A percentile compares a stretch with the other conserved stretches of the same genome.
These are phyloP conservation scores for Pachycephus smyrnensis DNA, from an alignment of 2,888 invertebrate genomes.

Conservation along the genomic window DNA sequence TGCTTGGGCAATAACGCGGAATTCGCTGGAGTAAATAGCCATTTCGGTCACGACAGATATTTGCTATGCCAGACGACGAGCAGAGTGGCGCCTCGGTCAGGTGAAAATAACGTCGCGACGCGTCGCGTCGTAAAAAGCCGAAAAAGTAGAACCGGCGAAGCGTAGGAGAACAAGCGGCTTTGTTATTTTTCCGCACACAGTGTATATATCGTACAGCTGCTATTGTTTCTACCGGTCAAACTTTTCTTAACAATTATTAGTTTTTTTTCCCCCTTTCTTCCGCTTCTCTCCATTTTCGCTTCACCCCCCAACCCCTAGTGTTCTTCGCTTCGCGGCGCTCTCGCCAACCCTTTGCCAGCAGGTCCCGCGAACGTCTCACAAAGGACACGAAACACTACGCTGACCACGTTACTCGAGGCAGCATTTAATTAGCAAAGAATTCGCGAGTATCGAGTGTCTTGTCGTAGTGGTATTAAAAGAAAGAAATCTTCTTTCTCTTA, in stretches of 20 bases:
- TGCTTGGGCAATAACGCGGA: too few species aligned
- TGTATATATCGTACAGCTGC: background rate
- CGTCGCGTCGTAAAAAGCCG: background rate
- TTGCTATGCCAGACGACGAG: too few species aligned
- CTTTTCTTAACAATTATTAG: background rate
- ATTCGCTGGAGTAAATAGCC: too few species aligned
- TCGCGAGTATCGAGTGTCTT: background rate
- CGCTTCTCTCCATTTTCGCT: background rate
- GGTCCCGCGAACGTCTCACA: background rate
- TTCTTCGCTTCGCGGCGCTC: background rate
- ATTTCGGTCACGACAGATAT: too few species aligned
- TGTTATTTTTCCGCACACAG: background rate
- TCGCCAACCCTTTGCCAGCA: background rate
- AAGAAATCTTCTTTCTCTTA: too few species aligned
- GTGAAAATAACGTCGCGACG: background rate
- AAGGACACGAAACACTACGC: background rate
- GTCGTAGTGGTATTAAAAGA: too few species aligned
- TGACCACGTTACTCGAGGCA: background rate
- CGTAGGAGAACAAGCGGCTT: background rate
- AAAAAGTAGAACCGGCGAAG: background rate
- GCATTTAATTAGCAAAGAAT: background rate
- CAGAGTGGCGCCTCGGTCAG: background rate
- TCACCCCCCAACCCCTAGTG: too few species aligned
- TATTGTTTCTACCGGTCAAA: background rate
- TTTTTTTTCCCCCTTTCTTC: background rate